Conservation (phyloP, 2,888 invertebrate species). For the Cylindroiulus punctatus region DNA sequence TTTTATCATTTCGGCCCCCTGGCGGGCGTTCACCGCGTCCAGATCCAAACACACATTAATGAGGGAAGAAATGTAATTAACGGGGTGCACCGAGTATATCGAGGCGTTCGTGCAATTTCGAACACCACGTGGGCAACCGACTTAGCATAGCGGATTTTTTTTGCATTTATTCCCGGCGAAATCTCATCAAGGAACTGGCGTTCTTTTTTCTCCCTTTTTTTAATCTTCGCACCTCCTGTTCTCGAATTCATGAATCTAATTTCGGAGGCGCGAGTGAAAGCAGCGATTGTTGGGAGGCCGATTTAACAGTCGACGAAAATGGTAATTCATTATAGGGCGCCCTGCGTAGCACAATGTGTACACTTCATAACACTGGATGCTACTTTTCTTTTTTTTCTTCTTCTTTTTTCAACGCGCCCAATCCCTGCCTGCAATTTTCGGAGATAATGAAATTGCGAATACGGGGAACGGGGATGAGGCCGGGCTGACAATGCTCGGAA, state of each 20-base stretch:
- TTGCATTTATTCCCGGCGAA: not conserved
- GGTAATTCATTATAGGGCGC: conserved; percentile 9
- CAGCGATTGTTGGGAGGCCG: conserved; percentile 30
- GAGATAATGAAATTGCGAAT: conserved; percentile 37
- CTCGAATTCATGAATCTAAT: conserved; percentile 42
- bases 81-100: not conserved
- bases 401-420: not conserved
- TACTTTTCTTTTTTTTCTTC: not conserved
- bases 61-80: conserved; percentile 29
- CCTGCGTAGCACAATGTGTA: not conserved
- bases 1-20: not conserved
- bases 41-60: not conserved
- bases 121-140: not conserved
- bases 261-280: not conserved
- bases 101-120: conserved; percentile 9
- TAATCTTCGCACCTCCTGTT: conserved; percentile 28
- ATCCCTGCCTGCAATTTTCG: conserved; percentile 33
- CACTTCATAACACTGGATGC: not conserved
- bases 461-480: not conserved
- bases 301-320: conserved; percentile 37
- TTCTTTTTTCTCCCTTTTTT: not conserved
- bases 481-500: not conserved
- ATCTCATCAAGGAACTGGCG: conserved; percentile 19
- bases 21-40: conserved; percentile 15
- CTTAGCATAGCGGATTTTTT: not conserved